Evolutionary conservation across 2,888 invertebrate genomes (phyloP).

Genomic region (Caenorhabditis zanzibari): DNA sequence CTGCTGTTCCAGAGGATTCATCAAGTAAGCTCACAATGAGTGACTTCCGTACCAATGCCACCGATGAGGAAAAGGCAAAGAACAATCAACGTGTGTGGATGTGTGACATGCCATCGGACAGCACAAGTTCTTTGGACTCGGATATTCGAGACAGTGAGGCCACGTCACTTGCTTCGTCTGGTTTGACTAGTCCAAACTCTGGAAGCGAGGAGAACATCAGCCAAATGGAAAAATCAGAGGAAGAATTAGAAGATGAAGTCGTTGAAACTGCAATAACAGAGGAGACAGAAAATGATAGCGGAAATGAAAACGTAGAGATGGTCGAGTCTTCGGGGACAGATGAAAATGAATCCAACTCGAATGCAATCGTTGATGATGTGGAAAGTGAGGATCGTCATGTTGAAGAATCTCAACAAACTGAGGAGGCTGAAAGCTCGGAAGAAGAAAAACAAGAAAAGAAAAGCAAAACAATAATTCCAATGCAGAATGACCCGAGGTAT

Average conservation of each 20-base stretch:
- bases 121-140: slow-evolving; percentile 35
- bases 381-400: not conserved
- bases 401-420: not conserved
- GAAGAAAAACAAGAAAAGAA: slow-evolving; percentile 11
- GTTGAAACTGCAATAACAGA: slow-evolving; percentile 10
- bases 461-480: slow-evolving; percentile 53
- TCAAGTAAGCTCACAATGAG: slow-evolving; percentile 71
- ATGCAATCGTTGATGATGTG: not conserved
- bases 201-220: slow-evolving; percentile 50
- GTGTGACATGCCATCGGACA: slow-evolving; percentile 62
- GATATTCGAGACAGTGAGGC: slow-evolving; percentile 50
- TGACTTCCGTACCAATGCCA: slow-evolving; percentile 68
- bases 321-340: not conserved
- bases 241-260: slow-evolving; percentile 25
- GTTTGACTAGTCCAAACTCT: slow-evolving; percentile 44
- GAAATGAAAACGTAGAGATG: slow-evolving; percentile 39
- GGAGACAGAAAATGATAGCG: slow-evolving; percentile 21
- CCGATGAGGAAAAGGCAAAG: slow-evolving; percentile 62
- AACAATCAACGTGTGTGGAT: slow-evolving; percentile 60
- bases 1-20: slow-evolving; percentile 56
- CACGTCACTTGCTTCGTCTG: slow-evolving; percentile 48
- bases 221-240: slow-evolving; percentile 35
- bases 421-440: too few species aligned
- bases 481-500: slow-evolving; percentile 54
- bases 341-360: slow-evolving; percentile 17